A percentile compares a stretch with the other conserved stretches of the same genome.
phyloP scores from a whole-genome alignment of 2,888 invertebrate species.

The Eristalis pertinax region DNA sequence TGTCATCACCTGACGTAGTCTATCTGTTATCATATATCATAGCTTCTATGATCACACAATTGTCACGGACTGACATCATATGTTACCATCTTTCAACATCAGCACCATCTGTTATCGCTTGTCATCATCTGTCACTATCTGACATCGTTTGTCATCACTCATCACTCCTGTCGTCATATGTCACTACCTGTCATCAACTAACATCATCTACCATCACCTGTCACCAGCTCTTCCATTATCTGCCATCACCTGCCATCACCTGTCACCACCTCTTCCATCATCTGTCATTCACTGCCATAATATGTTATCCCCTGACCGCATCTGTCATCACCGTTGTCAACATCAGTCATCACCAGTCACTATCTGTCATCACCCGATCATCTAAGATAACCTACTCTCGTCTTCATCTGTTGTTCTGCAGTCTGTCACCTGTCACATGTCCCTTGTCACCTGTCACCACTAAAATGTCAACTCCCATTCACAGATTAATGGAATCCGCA shows the following conservation, averaged over 20 bases:
- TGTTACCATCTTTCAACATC: too few relatives aligned
- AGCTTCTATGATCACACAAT: too few relatives aligned
- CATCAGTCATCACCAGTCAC: neutral
- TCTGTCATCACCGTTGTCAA: neutral
- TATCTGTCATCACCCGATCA: neutral
- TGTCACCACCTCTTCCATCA: neutral
- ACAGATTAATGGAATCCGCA: slow-evolving; percentile 32
- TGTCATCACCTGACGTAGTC: neutral
- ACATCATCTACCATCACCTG: neutral
- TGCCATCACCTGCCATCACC: too few relatives aligned
- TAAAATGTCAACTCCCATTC: neutral
- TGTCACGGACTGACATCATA: too few relatives aligned
- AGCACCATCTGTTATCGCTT: too few relatives aligned
- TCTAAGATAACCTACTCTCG: neutral
- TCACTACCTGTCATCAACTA: too few relatives aligned
- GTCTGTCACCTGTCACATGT: too few relatives aligned
- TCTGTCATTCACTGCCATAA: neutral
- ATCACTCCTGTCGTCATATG: too few relatives aligned
- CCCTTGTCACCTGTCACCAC: neutral
- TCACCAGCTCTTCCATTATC: neutral
- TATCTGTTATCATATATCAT: too few relatives aligned
- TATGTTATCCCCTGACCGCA: too few relatives aligned
- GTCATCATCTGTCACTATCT: too few relatives aligned
- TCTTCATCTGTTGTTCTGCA: neutral
- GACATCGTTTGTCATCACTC: too few relatives aligned